Evolutionary conservation across 2,113 vertebrate genomes (phyloP), one percentile per base, ranked within the genome.

Genomic region (Mesoclemmys tuberculata): DNA sequence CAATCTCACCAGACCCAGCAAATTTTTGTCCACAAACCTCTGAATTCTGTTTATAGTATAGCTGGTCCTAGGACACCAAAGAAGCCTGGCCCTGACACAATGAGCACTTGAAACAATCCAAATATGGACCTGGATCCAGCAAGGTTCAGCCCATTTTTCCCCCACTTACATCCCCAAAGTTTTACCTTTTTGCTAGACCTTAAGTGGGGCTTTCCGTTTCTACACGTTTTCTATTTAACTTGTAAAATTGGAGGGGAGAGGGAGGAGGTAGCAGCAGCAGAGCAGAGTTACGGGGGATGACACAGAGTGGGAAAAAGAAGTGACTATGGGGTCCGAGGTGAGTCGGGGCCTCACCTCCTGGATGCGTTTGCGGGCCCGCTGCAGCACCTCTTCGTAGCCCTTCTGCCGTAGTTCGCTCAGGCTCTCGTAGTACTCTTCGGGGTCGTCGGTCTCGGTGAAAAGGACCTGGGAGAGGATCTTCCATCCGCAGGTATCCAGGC

Each of bases 341-440:
- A 0, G 22, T 0, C 0, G 24, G 2, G 82, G 3, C 38, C 91
- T 98, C 93, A 99, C 99, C 99, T 99, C 99, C 12, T 99, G 99
- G 96, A 99, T 99, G 64, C 98, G 97, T 88, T 97, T 98, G 56
- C 99, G 98, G 94, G 99, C 98, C 90, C 99, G 97, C 94, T 99
- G 99, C 82, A 99, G 98, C 38, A 99, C 99, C 64, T 99, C 99
- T 84, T 99, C 99, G n/a, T 99, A 99, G 24, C 99, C 99, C 78
- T 99, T 99, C 91, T 99, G 99, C 80, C 99, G 97, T 95, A 99
- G 98, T 97, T 99, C 99, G 31, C 99, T 99, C 92, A 99, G 98
- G 92, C 99, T 99, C 97, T 99, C 99, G 7, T 99, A 99, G 95
- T 99, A 99, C 94, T 99, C 99, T 87, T 99, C 99, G 0, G 99